Evolutionary conservation across 2,797 vertebrate genomes (phyloP), one percentile per base, ranked within the genome.

Genomic region (Enoplosus armatus): DNA sequence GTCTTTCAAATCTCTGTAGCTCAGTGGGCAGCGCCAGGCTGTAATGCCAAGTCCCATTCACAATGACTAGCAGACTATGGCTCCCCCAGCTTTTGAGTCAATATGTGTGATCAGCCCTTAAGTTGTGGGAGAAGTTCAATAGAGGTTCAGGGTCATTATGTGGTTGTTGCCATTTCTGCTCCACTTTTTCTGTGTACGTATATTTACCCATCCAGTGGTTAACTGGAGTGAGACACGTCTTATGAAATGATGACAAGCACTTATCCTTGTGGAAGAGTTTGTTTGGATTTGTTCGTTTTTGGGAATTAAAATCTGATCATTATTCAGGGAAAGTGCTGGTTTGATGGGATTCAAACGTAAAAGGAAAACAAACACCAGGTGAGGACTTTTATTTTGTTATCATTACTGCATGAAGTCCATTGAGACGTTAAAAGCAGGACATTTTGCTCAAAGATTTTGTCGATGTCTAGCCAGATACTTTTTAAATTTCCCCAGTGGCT

Each of bases 301-400:
- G 84, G 79, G 78, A 85, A 70, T 82, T 50, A 48, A 79, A 83
- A 70, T 35, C 59, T 64, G 31, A 78, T 86, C 56, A 67, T 83
- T 81, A 86, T 87, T 89, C 75, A 56, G 43, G n/a, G 29, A 66
- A 74, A 58, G 55, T 26, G 3, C 6, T 14, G 37, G 18, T 69
- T 74, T 64, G 65, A 76, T 80, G 50, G 76, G 67, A 83, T 81
- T 81, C 70, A 31, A 48, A 71, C 69, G 64, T 50, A 55, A 76
- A 83, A 48, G 51, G 45, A 71, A 82, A 81, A 75, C 67, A 87
- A 87, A 89, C 51, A 80, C 77, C 47, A 68, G 72, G 37, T 59
- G 72, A 85, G 45, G n/a, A 63, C 22, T 83, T 78, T 88, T 84
- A 73, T 80, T 87, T 70, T 75, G 31, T 71, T 83, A 79, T 85